Base-by-base conservation (phyloP, 2,113 vertebrate species). In the Leptobrachium ailaonicum region DNA sequence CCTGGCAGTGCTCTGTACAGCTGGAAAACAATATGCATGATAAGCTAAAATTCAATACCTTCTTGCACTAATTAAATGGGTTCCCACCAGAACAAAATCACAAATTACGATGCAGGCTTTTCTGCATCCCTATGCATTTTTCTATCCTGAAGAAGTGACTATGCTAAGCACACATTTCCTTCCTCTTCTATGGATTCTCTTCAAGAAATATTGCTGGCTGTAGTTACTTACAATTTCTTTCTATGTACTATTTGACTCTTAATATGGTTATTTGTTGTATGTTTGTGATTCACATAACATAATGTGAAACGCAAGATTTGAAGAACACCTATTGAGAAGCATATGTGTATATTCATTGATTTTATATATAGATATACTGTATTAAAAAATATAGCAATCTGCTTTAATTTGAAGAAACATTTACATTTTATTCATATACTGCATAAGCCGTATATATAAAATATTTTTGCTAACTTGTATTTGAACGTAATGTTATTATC, bases 1-100 rank as follows among this genome's bases (percentile, higher is more conserved):
- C 91, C 93, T 93, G 94, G 93, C 94, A 94, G 92, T 92, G 91
- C 92, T 92, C 91, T 87, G 89, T 94, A 91, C 93, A 94, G 92
- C 92, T 94, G 92, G 93, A 94, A 94, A 93, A 93, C 92, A 93
- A 93, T 93, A 93, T 94, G 93, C 93, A 92, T 88, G 90, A 94
- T 95, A 94, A 95, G 93, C 94, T 93, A 94, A 95, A 95, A 95
- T 92, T 89, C 91, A 93, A 93, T 93, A 93, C 91, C 93, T 94
- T 86, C 91, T 90, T 92, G 91, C 91, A 89, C 90, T 94, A 94
- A 93, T 93, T 92, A 94, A 93, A 93, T 92, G 90, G 89, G 90
- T 89, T 93, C 92, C 92, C 92, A 93, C 90, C 91, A 93, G 93
- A 91, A 92, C 85, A 86, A 90, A 90, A 93, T 90, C 90, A 92